Percentiles rank a stretch among this genome's conserved stretches.
These are phyloP conservation scores for Hecatera dysodea DNA, from an alignment of 2,888 invertebrate genomes.

Conservation along the genomic window DNA sequence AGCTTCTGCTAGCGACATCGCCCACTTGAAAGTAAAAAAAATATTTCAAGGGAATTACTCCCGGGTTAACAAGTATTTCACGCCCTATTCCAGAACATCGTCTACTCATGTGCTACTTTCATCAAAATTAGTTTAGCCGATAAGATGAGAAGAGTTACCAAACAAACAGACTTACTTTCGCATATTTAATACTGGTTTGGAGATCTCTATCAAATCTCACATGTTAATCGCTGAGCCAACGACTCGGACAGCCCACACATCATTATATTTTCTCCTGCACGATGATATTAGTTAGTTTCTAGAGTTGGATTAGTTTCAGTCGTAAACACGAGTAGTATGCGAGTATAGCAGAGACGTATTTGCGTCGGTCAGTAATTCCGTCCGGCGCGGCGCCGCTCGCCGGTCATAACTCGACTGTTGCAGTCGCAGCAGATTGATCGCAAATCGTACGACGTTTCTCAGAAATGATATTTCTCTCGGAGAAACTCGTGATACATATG, in stretches of 20 bases:
- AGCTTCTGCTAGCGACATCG: too few species aligned
- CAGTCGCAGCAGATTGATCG: conserved; percentile 4
- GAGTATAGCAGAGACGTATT: neutral
- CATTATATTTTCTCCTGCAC: neutral
- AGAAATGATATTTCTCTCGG: conserved; percentile 20
- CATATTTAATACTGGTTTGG: too few species aligned
- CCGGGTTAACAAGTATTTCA: too few species aligned
- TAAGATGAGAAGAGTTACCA: too few species aligned
- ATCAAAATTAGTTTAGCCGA: too few species aligned
- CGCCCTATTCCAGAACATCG: too few species aligned
- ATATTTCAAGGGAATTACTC: too few species aligned
- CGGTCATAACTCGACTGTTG: neutral
- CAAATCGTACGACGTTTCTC: conserved; percentile 12
- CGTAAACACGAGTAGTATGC: too few species aligned
- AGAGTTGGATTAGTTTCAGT: neutral
- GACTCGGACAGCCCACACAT: too few species aligned
- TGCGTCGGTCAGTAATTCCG: neutral
- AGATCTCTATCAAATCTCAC: neutral
- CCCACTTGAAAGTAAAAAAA: too few species aligned
- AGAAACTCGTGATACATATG: conserved; percentile 31
- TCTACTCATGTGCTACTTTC: too few species aligned
- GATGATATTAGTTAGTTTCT: neutral
- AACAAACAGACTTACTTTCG: too few species aligned
- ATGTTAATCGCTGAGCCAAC: neutral
- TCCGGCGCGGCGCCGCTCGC: neutral